Conservation (phyloP, 2,113 vertebrate genomes). For the Eira barbara region DNA sequence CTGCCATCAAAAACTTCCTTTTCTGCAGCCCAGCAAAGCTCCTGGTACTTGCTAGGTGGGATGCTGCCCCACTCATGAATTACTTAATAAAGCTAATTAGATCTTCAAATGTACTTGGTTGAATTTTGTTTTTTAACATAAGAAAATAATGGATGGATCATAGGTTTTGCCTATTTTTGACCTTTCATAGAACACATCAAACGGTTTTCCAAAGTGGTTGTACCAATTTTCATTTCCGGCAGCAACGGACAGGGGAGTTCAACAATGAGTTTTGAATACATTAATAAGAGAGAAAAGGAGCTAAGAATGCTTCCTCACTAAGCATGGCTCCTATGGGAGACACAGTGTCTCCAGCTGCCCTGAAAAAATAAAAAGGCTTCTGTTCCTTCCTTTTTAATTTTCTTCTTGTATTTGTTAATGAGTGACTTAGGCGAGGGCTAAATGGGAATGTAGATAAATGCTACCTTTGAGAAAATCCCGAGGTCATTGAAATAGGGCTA, state of each 20-base stretch:
- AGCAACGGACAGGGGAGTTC: not conserved
- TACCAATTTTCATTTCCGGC: not conserved
- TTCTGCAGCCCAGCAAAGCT: not conserved
- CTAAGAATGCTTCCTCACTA: not conserved
- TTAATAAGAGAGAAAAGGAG: not conserved
- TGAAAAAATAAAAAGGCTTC: not conserved
- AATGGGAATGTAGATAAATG: slow-evolving; percentile 33
- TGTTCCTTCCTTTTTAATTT: slow-evolving; percentile 47
- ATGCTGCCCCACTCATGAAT: not conserved
- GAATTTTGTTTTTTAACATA: not conserved
- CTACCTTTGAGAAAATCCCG: slow-evolving; percentile 48
- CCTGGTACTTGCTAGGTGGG: not conserved
- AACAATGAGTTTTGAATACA: not conserved
- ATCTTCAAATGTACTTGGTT: not conserved
- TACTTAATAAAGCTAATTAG: not conserved
- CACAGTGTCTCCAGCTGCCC: not conserved
- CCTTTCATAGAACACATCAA: not conserved
- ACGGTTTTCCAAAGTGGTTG: not conserved
- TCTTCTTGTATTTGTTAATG: slow-evolving; percentile 44
- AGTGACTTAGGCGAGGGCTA: slow-evolving; percentile 13
- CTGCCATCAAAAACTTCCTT: not conserved
- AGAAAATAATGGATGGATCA: not conserved
- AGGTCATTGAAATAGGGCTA: slow-evolving; percentile 40
- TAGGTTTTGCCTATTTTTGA: not conserved
- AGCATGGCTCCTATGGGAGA: not conserved